Percentiles rank a stretch among this genome's conserved stretches.
These are phyloP conservation scores for Phrynosoma blainvillii DNA, from an alignment of 2,113 vertebrate genomes.

Conservation along the genomic window DNA sequence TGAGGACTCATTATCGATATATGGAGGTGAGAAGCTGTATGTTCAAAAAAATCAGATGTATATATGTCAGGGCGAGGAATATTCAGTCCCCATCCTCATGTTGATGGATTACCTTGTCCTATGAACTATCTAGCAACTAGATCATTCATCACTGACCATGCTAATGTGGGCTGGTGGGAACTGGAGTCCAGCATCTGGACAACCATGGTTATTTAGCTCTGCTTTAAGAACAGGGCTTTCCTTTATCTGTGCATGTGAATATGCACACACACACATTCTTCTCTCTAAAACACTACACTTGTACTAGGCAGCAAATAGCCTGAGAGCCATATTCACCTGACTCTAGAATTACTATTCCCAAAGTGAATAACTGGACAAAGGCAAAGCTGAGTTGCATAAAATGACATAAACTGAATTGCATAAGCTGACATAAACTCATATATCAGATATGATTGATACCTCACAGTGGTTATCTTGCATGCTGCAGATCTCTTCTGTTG, in stretches of 20 bases:
- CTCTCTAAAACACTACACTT: neutral
- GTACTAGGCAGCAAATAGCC: neutral
- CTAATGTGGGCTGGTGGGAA: neutral
- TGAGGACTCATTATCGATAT: slow-evolving; percentile 89
- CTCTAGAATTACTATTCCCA: neutral
- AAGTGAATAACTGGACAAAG: too few relatives aligned
- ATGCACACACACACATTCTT: neutral
- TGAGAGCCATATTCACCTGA: neutral
- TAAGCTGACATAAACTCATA: neutral
- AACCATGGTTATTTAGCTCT: neutral
- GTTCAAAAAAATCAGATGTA: neutral
- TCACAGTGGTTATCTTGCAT: neutral
- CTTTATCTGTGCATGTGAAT: too few relatives aligned
- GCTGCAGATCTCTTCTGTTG: neutral
- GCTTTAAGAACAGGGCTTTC: neutral
- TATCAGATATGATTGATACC: neutral
- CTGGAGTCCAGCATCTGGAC: too few relatives aligned
- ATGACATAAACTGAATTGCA: neutral
- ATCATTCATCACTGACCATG: neutral
- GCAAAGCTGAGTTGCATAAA: neutral
- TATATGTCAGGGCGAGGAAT: neutral
- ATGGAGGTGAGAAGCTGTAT: slow-evolving; percentile 81
- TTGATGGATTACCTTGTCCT: too few relatives aligned
- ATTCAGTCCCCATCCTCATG: neutral
- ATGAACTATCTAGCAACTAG: neutral